A percentile compares a stretch with the other conserved stretches of the same genome.
Evolutionary conservation across 2,113 vertebrate species (phyloP).

Genomic region (Hippocampus guttulatus): DNA sequence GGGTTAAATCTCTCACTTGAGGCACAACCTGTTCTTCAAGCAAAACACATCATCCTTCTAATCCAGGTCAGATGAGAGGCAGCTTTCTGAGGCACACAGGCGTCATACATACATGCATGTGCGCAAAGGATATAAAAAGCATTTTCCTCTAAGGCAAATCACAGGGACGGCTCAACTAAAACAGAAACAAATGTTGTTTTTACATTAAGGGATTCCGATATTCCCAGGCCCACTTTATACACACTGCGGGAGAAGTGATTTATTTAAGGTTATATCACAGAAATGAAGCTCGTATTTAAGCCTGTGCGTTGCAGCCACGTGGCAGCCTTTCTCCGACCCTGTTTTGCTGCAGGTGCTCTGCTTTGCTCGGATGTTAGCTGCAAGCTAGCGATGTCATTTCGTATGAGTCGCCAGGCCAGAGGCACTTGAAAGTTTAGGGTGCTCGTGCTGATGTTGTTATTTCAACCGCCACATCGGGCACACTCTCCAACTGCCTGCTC

Average conservation of each 20-base stretch:
- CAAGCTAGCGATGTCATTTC: conserved; percentile 38
- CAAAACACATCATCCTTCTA: conserved; percentile 40
- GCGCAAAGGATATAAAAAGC: conserved; percentile 17
- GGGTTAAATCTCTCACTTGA: conserved; percentile 59
- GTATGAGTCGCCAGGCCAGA: conserved; percentile 28
- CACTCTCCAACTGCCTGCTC: conserved; percentile 34
- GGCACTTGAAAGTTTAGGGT: conserved; percentile 39
- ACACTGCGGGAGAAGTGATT: background rate
- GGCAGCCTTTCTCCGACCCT: conserved; percentile 31
- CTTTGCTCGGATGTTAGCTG: conserved; percentile 31
- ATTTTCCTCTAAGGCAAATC: conserved; percentile 24
- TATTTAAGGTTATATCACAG: background rate
- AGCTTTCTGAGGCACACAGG: conserved; percentile 28
- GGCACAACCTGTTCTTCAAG: conserved; percentile 54
- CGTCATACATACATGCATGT: conserved; percentile 26
- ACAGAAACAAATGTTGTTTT: conserved; percentile 18
- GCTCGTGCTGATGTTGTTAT: conserved; percentile 48
- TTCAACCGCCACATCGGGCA: conserved; percentile 36
- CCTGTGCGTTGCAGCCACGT: background rate
- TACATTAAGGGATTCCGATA: conserved; percentile 8
- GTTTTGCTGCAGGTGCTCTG: conserved; percentile 26
- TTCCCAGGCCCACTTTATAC: conserved; percentile 1
- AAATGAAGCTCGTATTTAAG: background rate
- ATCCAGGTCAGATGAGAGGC: conserved; percentile 51
- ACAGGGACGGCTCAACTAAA: conserved; percentile 8